phyloP scores from a whole-genome alignment of 1,140 invertebrate species.

The Chironomus tepperi region DNA sequence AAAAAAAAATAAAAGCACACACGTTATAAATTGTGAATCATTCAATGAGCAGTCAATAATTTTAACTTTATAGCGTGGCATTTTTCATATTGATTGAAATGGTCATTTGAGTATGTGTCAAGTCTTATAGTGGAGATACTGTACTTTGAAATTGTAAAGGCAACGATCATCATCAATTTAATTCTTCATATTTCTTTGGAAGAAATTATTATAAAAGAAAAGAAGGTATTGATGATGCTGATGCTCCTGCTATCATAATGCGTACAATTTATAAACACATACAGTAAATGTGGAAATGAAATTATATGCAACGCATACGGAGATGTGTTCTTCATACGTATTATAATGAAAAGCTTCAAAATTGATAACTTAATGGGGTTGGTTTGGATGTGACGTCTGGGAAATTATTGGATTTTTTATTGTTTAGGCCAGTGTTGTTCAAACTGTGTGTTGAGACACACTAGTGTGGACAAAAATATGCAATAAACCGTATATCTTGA shows the following conservation, averaged over 20 bases:
- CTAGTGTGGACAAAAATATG: too few relatives aligned
- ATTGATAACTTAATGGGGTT: too few relatives aligned
- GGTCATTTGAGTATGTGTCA: conserved; percentile 7
- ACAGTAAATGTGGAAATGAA: not conserved
- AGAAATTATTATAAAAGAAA: not conserved
- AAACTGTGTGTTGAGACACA: too few relatives aligned
- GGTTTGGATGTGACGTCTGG: too few relatives aligned
- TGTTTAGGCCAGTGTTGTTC: too few relatives aligned
- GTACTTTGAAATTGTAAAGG: not conserved
- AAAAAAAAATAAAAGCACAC: not conserved
- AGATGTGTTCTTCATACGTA: too few relatives aligned
- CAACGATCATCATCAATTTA: not conserved
- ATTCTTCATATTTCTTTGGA: not conserved
- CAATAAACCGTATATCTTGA: too few relatives aligned
- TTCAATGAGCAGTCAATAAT: conserved; percentile 13
- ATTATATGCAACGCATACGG: too few relatives aligned
- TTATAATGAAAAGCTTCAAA: too few relatives aligned
- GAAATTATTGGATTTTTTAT: too few relatives aligned
- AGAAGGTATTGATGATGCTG: not conserved
- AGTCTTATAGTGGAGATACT: not conserved
- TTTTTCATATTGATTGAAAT: conserved; percentile 15
- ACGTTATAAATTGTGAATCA: conserved; percentile 14
- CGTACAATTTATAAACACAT: conserved; percentile 11
- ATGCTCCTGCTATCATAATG: not conserved
- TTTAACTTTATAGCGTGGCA: conserved; percentile 8